Base-by-base conservation (phyloP, 2,888 invertebrate genomes). In the Lasioglossum leucozonium region DNA sequence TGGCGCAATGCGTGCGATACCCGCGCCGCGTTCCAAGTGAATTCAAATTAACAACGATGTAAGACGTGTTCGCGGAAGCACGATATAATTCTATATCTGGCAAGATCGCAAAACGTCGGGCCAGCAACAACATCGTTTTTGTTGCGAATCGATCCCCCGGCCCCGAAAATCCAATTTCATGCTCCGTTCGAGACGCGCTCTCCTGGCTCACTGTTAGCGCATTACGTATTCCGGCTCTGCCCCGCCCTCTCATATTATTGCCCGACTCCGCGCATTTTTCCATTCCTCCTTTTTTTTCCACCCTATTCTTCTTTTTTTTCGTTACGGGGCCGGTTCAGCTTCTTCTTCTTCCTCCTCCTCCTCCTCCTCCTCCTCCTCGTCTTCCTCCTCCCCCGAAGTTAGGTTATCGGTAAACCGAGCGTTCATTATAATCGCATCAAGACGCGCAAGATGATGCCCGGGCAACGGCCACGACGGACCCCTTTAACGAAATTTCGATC, bases 391-490 rank as follows among this genome's bases (percentile, higher is more conserved):
- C n/a, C 79, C 87, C 74, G 84, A 86, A 80, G 87, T 88, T 88
- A 82, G 90, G 86, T 87, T 91, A 93, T 93, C 92, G 92, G 93
- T 93, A 94, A 94, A 90, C 92, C 91, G 92, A 93, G 92, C 92
- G 91, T 93, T 93, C 93, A 94, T 94, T 94, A 94, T 94, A 94
- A 94, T 94, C 94, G 93, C 94, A 94, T 94, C 94, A 94, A 92
- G 91, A 87, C 87, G 83, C 86, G 87, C 83, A 90, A 87, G 84
- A 84, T 82, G 88, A 81, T 87, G 84, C 65, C 65, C 84, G 69
- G 89, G 82, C 91, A 91, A 86, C 88, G 89, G 92, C 92, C 93
- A 94, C 93, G n/a, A 93, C 91, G 93, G 92, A 93, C 93, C 93
- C 94, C 93, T 94, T 40, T 92, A 92, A 89, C 92, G 93, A 93